phyloP scores from a whole-genome alignment of 2,888 invertebrate genomes.

The Ecdyonurus torrentis region DNA sequence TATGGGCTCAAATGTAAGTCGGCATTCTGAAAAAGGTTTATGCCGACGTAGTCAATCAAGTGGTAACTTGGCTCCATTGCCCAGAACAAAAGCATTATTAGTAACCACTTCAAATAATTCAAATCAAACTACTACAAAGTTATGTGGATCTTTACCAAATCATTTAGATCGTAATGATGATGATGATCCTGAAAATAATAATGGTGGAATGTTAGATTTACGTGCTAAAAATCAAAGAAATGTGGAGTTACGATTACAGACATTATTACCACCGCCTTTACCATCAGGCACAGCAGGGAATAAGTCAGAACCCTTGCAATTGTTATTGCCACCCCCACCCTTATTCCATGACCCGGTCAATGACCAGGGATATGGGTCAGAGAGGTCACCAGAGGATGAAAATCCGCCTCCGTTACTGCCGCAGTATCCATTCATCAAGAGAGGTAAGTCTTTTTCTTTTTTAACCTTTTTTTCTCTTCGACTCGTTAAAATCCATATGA shows the following conservation, averaged over 20 bases:
- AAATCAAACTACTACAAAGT: slow-evolving; percentile 17
- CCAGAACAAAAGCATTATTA: slow-evolving; percentile 20
- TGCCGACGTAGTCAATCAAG: slow-evolving; percentile 55
- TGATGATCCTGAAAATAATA: slow-evolving; percentile 30
- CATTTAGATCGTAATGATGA: slow-evolving; percentile 41
- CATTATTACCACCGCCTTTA: neutral
- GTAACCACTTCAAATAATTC: neutral
- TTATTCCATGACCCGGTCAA: slow-evolving; percentile 1
- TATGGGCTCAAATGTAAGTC: slow-evolving; percentile 67
- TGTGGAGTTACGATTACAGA: slow-evolving; percentile 7
- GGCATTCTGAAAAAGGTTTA: slow-evolving; percentile 53
- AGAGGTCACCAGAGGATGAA: slow-evolving; percentile 61
- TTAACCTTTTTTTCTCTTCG: too few relatives aligned
- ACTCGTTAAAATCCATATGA: too few relatives aligned
- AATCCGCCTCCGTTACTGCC: slow-evolving; percentile 43
- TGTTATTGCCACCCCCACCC: neutral
- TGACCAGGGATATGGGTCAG: slow-evolving; percentile 61
- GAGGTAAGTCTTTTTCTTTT: too few relatives aligned
- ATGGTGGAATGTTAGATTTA: neutral
- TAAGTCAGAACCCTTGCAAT: neutral
- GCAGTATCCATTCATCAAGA: slow-evolving; percentile 47
- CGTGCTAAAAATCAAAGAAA: neutral
- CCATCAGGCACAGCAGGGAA: neutral
- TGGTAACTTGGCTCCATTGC: slow-evolving; percentile 39
- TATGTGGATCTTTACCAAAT: slow-evolving; percentile 48